These are phyloP conservation scores for Podarcis muralis DNA, from an alignment of 2,113 vertebrate genomes.

Conservation along the genomic window DNA sequence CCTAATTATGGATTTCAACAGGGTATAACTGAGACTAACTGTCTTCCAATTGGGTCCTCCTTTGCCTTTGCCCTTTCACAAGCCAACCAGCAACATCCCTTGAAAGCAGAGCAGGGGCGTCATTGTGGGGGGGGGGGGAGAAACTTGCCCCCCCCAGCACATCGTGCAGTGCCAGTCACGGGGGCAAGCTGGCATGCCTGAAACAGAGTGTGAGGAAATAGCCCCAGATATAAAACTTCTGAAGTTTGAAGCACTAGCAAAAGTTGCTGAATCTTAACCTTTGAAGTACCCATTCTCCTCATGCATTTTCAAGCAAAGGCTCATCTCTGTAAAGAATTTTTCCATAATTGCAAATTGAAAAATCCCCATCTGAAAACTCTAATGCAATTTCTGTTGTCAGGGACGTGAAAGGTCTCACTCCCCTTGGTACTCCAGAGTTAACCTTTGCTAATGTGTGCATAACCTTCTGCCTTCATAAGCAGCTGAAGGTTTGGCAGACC, in stretches of 20 bases:
- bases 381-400: not conserved
- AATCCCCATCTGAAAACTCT: not conserved
- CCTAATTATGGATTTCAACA: not conserved
- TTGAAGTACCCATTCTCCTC: not conserved
- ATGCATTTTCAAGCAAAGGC: not conserved
- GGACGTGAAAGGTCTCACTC: not conserved
- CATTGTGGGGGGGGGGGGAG: no score
- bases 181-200: no score
- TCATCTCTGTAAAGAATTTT: not conserved
- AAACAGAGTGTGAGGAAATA: no score
- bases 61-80: not conserved
- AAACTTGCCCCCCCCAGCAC: no score
- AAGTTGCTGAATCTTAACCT: not conserved
- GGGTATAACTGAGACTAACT: not conserved
- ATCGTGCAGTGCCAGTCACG: no score
- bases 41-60: not conserved
- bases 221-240: not conserved
- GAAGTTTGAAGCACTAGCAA: not conserved
- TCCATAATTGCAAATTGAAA: not conserved
- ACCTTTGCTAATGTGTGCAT: conserved; percentile 2
- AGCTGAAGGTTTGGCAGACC: not conserved
- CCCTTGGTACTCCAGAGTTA: not conserved
- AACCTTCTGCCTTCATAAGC: conserved; percentile 1
- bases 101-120: not conserved
- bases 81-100: not conserved